These are phyloP conservation scores for Kryptolebias ocellatus DNA, from an alignment of 2,797 vertebrate genomes.

Conservation along the genomic window DNA sequence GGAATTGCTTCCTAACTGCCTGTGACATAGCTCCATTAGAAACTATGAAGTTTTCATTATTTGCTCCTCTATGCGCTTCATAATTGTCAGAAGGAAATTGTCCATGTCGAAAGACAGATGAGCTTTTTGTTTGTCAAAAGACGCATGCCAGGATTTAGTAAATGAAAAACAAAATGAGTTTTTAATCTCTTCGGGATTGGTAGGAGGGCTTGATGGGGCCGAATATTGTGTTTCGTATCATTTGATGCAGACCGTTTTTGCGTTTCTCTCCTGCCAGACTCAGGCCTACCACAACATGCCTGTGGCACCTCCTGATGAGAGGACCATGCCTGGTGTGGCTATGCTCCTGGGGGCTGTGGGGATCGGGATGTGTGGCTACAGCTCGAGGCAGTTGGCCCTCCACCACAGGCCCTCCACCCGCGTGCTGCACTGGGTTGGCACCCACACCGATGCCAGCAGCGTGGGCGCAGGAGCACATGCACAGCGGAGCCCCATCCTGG, in stretches of 20 bases:
- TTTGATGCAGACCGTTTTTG: not conserved
- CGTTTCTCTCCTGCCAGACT: slow-evolving; percentile 57
- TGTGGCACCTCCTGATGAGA: slow-evolving; percentile 51
- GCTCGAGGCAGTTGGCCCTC: slow-evolving; percentile 78
- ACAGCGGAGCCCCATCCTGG: slow-evolving; percentile 47
- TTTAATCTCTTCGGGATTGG: slow-evolving; percentile 57
- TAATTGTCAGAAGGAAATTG: slow-evolving; percentile 72
- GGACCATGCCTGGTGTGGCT: slow-evolving; percentile 66
- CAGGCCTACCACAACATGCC: slow-evolving; percentile 69
- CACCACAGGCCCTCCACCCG: slow-evolving; percentile 77
- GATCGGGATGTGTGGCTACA: slow-evolving; percentile 81
- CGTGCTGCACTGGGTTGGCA: slow-evolving; percentile 71
- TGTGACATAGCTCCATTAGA: slow-evolving; percentile 70
- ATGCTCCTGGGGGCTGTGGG: slow-evolving; percentile 77
- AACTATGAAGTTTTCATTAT: slow-evolving; percentile 66
- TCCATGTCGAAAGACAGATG: slow-evolving; percentile 58
- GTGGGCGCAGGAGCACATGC: slow-evolving; percentile 30
- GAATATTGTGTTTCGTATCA: slow-evolving; percentile 25
- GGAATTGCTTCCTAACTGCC: slow-evolving; percentile 70
- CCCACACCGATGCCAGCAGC: slow-evolving; percentile 56
- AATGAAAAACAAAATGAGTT: slow-evolving; percentile 65
- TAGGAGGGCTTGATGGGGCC: slow-evolving; percentile 6
- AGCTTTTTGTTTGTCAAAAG: slow-evolving; percentile 61
- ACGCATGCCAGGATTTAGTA: slow-evolving; percentile 46
- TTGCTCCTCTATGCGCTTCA: slow-evolving; percentile 59